Evolutionary conservation across 2,113 vertebrate genomes (phyloP).

Genomic region (Proteles cristata): DNA sequence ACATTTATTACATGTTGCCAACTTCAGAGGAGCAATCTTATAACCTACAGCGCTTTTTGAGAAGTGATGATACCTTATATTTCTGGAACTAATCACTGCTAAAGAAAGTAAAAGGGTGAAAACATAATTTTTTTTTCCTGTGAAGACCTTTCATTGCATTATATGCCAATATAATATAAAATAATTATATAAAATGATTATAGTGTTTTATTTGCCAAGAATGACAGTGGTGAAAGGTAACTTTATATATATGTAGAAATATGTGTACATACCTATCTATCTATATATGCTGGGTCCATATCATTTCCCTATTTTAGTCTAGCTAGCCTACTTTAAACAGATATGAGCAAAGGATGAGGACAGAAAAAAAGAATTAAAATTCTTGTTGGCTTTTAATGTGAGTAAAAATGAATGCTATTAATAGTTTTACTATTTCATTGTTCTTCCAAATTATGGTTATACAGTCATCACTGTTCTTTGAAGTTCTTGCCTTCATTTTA

Average conservation of each 20-base stretch:
- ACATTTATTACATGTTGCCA: conserved; percentile 85
- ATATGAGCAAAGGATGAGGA: neutral
- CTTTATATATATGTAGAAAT: conserved; percentile 50
- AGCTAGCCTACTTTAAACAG: neutral
- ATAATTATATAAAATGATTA: conserved; percentile 80
- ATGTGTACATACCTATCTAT: conserved; percentile 1
- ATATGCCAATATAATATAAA: too few relatives aligned
- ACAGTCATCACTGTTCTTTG: neutral
- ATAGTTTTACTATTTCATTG: neutral
- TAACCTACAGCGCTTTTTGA: conserved; percentile 79
- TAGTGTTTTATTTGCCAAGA: conserved; percentile 80
- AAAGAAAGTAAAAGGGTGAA: conserved; percentile 83
- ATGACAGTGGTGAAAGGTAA: conserved; percentile 71
- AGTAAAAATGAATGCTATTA: neutral
- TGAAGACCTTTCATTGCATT: conserved; percentile 78
- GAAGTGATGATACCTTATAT: conserved; percentile 85
- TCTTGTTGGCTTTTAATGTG: neutral
- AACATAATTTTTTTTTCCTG: conserved; percentile 72
- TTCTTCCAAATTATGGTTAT: neutral
- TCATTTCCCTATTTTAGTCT: neutral
- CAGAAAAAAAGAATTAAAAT: neutral
- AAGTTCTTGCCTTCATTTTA: neutral
- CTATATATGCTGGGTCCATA: neutral
- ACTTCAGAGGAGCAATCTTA: conserved; percentile 80
- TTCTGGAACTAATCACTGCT: conserved; percentile 84